These are phyloP conservation scores for Gonatopus flavifemur DNA, from an alignment of 1,140 invertebrate genomes.

Conservation along the genomic window DNA sequence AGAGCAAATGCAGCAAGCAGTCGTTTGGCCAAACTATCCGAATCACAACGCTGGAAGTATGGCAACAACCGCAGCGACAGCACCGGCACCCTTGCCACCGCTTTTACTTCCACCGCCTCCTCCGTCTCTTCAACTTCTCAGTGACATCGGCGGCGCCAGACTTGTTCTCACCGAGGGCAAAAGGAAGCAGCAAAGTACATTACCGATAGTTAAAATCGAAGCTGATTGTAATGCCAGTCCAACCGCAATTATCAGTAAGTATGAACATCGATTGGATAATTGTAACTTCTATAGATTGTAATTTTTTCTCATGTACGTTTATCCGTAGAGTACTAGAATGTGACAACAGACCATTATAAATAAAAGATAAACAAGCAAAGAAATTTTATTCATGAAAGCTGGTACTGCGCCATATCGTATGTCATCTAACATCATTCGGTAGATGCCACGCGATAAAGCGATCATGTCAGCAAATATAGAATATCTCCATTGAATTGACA, in stretches of 20 bases:
- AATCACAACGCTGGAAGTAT: constrained; percentile 50
- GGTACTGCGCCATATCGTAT: too few relatives aligned
- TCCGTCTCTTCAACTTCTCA: constrained; percentile 64
- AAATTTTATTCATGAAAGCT: too few relatives aligned
- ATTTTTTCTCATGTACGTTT: too few relatives aligned
- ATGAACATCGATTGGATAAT: background rate
- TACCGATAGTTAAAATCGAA: constrained; percentile 70
- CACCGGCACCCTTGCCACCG: constrained; percentile 66
- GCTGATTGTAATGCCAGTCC: constrained; percentile 58
- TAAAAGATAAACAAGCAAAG: too few relatives aligned
- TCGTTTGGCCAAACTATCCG: constrained; percentile 71
- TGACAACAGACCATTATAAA: too few relatives aligned
- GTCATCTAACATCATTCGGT: too few relatives aligned
- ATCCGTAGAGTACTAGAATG: too few relatives aligned
- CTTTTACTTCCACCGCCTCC: constrained; percentile 63
- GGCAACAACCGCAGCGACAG: constrained; percentile 60
- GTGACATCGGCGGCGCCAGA: constrained; percentile 60
- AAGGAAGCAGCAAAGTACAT: constrained; percentile 63
- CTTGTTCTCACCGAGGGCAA: constrained; percentile 58
- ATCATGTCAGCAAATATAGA: too few relatives aligned
- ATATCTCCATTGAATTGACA: too few relatives aligned
- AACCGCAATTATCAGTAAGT: constrained; percentile 50
- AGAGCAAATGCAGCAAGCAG: constrained; percentile 74
- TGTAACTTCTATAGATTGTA: too few relatives aligned
- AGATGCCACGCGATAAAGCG: too few relatives aligned